Evolutionary conservation across 2,113 vertebrate genomes (phyloP).

Genomic region (Riparia riparia): DNA sequence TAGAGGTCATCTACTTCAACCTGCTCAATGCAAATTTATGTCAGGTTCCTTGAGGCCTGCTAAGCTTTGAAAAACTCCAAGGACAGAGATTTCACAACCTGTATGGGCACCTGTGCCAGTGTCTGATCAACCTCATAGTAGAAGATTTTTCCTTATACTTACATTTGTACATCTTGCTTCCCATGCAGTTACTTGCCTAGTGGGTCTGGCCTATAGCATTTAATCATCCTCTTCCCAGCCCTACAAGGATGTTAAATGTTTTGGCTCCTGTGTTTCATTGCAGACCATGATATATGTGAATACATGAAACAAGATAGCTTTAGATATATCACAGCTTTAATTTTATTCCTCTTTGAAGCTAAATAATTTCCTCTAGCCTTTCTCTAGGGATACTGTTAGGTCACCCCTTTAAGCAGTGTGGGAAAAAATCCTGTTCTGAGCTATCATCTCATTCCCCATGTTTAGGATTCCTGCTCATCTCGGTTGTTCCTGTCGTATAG

Average conservation of each 20-base stretch:
- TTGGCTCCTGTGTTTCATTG: not conserved
- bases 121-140: not conserved
- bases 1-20: conserved; percentile 37
- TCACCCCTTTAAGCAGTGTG: not conserved
- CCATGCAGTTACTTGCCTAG: not conserved
- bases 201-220: not conserved
- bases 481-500: not conserved
- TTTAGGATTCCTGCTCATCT: not conserved
- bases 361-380: not conserved
- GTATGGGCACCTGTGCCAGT: not conserved
- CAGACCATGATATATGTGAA: not conserved
- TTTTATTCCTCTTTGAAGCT: not conserved
- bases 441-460: not conserved
- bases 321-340: not conserved
- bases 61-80: not conserved
- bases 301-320: not conserved
- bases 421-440: not conserved
- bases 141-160: not conserved
- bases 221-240: not conserved
- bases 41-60: not conserved
- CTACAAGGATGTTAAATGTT: not conserved
- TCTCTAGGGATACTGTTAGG: not conserved
- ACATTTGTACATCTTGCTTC: not conserved
- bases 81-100: not conserved
- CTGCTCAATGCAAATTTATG: not conserved